Conservation (phyloP, 2,888 invertebrate genomes). For the Aspidiotus rigidus region DNA sequence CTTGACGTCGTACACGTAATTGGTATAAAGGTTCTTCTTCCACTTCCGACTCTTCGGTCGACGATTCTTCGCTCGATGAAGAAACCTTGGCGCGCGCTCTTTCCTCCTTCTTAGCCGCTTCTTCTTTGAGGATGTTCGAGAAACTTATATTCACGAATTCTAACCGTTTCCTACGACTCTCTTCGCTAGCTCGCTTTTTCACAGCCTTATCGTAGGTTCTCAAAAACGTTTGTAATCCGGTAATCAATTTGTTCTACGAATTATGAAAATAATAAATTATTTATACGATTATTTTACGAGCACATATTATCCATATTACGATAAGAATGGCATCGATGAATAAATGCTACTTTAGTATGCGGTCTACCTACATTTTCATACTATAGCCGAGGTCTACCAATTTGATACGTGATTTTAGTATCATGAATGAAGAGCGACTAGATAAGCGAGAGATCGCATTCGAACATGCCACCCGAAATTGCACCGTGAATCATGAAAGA, state of each 20-base stretch:
- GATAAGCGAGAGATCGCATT: too few species aligned
- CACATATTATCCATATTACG: too few species aligned
- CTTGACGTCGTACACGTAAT: conserved; percentile 66
- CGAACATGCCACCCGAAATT: too few species aligned
- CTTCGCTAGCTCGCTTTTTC: conserved; percentile 56
- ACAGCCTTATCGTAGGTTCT: conserved; percentile 59
- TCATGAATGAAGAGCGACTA: too few species aligned
- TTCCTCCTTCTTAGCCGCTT: conserved; percentile 33
- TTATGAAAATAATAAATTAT: not conserved
- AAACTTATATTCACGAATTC: conserved; percentile 67
- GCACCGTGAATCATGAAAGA: too few species aligned
- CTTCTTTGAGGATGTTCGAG: conserved; percentile 54
- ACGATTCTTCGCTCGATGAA: not conserved
- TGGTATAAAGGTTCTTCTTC: conserved; percentile 62
- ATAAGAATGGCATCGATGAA: too few species aligned
- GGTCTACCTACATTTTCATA: too few species aligned
- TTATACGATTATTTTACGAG: too few species aligned
- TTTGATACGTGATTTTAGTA: too few species aligned
- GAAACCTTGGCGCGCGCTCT: conserved; percentile 37
- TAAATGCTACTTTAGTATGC: too few species aligned
- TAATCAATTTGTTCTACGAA: conserved; percentile 55
- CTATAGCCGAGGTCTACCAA: too few species aligned
- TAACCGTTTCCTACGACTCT: conserved; percentile 57
- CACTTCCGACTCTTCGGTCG: conserved; percentile 38
- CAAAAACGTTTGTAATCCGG: conserved; percentile 63